Evolutionary conservation across 1,140 invertebrate genomes (phyloP), one percentile per base, ranked within the genome.

Genomic region (Prorops nasuta): DNA sequence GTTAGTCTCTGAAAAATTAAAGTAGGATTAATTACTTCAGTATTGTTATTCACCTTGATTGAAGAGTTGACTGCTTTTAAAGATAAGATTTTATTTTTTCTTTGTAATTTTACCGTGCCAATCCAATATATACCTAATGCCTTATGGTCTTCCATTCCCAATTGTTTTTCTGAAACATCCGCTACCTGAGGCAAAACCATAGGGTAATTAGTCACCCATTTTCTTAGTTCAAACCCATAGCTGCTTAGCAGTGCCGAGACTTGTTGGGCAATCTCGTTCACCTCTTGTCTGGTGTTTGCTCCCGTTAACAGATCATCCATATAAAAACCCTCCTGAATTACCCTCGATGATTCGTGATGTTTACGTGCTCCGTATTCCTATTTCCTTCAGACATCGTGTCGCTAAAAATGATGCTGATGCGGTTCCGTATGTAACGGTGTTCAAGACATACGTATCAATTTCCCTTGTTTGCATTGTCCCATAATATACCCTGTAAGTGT

Each of bases 1-100:
- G 12, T 32, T 41, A 54, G 31, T 49, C 44, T 41, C 42, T 41
- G 32, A 24, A 36, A 19, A 17, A 44, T 17, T 47, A 46, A 38
- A 4, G 24, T 39, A 39, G 22, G 18, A 18, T 20, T 31, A 17
- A 31, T 4, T 28, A 31, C 31, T 43, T 9, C 41, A 28, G 31
- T 43, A 10, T 10, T 28, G 24, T 28, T 28, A 28, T 28, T 28
- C 10, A 28, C 10, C 10, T 28, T 28, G 4, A 28, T 6, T 10
- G 24, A 28, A 28, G 24, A 28, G 24, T 28, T 28, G 4, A 28
- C 24, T 28, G 24, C 24, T 10, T 28, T 28, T 4, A 28, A 10
- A 28, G 24, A 10, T 28, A 28, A 28, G 24, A 28, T 28, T 28
- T 28, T 28, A 28, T 28, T 28, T 28, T 28, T 28, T 28, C 24